Base-by-base conservation (phyloP, 2,797 vertebrate genomes). In the Pagetopsis macropterus region DNA sequence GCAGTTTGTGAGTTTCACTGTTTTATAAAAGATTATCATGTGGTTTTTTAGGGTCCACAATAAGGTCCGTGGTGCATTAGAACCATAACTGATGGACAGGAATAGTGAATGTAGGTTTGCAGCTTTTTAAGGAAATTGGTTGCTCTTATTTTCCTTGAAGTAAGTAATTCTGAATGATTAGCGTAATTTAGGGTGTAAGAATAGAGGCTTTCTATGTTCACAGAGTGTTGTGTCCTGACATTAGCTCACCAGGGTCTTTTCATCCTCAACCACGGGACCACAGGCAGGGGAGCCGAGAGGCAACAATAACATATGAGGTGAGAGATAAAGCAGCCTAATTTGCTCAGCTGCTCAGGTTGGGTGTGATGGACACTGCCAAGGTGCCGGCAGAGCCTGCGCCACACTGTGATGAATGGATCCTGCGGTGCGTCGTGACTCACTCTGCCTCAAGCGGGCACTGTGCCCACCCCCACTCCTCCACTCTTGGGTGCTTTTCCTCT, bases 361-460 rank as follows among this genome's bases (percentile, higher is more conserved):
- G 52, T 75, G 72, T 87, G 89, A 90, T 70, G 87, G 89, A 87
- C 91, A 75, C 79, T 58, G 78, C 75, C 78, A 71, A 79, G 83
- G 82, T 88, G 86, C 82, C 78, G 68, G 69, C 79, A 48, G 72
- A 72, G 82, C 83, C 89, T 78, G 85, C 15, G 61, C 75, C 79
- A 64, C 82, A 67, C 77, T 73, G 80, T 90, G 90, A 92, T 88
- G 82, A 91, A 91, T 88, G 82, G 81, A 59, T 84, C 85, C 88
- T 86, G 89, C 79, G 83, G 83, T 79, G 90, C 75, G 65, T 91
- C 90, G 88, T 92, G 91, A 93, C 89, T 92, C 87, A 88, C 85
- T 85, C 79, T 11, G 68, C 85, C 78, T 84, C 58, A 17, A 80
- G 84, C 64, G 65, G 84, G 83, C 88, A 70, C 68, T 10, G 62